Percentiles rank a stretch among this genome's conserved stretches.
Evolutionary conservation across 1,140 invertebrate species (phyloP).

Genomic region (Panulirus ornatus): DNA sequence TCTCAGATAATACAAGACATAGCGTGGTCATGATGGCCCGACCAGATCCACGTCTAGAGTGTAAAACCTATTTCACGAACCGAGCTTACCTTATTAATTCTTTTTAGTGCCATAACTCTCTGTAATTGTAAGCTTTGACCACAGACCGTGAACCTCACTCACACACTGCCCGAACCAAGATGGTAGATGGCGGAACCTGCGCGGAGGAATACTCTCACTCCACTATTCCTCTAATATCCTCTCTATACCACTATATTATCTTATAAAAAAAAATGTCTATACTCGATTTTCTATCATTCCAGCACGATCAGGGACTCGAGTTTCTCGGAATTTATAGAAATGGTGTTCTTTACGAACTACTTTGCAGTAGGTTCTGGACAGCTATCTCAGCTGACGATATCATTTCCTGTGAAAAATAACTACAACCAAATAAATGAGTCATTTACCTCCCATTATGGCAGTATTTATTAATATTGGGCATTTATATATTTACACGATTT

Average conservation of each 20-base stretch:
- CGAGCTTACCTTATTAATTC: slow-evolving; percentile 66
- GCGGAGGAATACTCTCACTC: slow-evolving; percentile 51
- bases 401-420: slow-evolving; percentile 65
- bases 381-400: slow-evolving; percentile 64
- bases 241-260: background rate
- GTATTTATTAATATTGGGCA: too few relatives aligned
- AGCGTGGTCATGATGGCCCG: too few relatives aligned
- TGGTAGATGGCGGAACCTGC: slow-evolving; percentile 49
- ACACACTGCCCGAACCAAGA: slow-evolving; percentile 51
- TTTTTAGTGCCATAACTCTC: slow-evolving; percentile 65
- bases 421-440: slow-evolving; percentile 41
- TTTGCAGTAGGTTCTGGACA: background rate
- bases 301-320: too few relatives aligned
- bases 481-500: background rate
- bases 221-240: background rate
- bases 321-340: too few relatives aligned
- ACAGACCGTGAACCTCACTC: slow-evolving; percentile 23
- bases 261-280: too few relatives aligned
- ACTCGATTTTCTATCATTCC: too few relatives aligned
- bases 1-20: background rate
- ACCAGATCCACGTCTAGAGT: background rate
- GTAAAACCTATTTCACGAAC: background rate
- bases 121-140: slow-evolving; percentile 16
- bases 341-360: background rate
- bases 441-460: background rate